Conservation (phyloP, 2,888 invertebrate species). For the Drosophila fungiperda region DNA sequence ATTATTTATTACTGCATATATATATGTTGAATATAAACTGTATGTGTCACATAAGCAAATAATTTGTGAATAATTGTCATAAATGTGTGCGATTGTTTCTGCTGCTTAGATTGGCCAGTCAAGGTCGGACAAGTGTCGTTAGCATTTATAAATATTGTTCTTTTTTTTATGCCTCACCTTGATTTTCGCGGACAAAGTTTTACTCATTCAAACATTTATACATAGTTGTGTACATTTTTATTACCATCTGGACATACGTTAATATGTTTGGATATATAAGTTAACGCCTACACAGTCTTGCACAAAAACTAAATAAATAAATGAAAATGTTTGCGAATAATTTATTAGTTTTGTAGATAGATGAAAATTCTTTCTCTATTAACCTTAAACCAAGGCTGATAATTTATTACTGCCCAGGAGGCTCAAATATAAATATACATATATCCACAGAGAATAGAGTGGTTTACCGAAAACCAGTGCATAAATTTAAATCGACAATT, state of each 20-base stretch:
- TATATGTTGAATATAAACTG: constrained; percentile 2
- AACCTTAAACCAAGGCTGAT: constrained; percentile 5
- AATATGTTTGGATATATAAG: constrained; percentile 28
- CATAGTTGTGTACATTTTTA: constrained; percentile 29
- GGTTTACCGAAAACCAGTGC: background rate
- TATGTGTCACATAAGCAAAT: constrained; percentile 12
- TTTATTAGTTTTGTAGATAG: background rate
- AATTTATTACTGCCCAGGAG: background rate
- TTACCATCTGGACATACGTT: constrained; percentile 13
- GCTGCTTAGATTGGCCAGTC: constrained; percentile 54
- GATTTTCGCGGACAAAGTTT: constrained; percentile 69
- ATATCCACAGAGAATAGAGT: background rate
- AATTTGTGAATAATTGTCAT: constrained; percentile 8
- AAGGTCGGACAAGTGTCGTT: constrained; percentile 60
- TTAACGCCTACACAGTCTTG: constrained; percentile 11
- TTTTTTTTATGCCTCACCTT: constrained; percentile 74
- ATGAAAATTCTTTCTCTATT: background rate
- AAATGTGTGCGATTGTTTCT: constrained; percentile 28
- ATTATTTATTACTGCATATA: constrained; percentile 20
- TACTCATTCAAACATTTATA: constrained; percentile 15
- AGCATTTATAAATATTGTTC: constrained; percentile 45
- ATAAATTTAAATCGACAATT: background rate
- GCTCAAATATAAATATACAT: background rate
- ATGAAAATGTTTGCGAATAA: background rate
- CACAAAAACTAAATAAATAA: constrained; percentile 14